Conservation (phyloP, 2,113 vertebrate species). For the Thunnus thynnus region DNA sequence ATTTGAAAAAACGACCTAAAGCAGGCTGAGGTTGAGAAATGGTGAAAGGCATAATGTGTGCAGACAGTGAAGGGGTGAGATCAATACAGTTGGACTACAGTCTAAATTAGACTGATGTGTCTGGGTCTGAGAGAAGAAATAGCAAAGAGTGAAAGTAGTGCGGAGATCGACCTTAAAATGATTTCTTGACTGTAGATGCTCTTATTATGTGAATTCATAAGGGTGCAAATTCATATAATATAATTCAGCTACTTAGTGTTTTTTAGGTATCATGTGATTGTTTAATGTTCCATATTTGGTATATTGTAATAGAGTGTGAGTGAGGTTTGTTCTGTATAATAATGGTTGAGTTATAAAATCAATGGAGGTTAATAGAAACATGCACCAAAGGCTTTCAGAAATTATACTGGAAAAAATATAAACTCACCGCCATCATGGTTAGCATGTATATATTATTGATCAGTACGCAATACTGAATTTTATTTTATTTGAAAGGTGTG, state of each 20-base stretch:
- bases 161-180: not conserved
- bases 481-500: too few species aligned
- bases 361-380: not conserved
- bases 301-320: too few species aligned
- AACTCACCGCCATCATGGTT: not conserved
- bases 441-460: not conserved
- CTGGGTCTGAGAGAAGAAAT: constrained; percentile 9
- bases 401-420: not conserved
- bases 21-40: constrained; percentile 36
- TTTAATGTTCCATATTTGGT: too few species aligned
- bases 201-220: not conserved
- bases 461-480: not conserved
- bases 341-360: too few species aligned
- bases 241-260: not conserved
- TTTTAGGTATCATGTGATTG: not conserved
- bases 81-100: constrained; percentile 59
- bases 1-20: constrained; percentile 11
- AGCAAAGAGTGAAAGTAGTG: constrained; percentile 4
- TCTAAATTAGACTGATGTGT: constrained; percentile 43
- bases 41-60: constrained; percentile 43
- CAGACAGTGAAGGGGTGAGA: constrained; percentile 22
- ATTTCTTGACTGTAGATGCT: not conserved
- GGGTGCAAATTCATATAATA: not conserved
- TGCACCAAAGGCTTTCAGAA: not conserved
- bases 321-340: too few species aligned